phyloP scores from a whole-genome alignment of 2,888 invertebrate species.

The Thysanoteuthis rhombus region DNA sequence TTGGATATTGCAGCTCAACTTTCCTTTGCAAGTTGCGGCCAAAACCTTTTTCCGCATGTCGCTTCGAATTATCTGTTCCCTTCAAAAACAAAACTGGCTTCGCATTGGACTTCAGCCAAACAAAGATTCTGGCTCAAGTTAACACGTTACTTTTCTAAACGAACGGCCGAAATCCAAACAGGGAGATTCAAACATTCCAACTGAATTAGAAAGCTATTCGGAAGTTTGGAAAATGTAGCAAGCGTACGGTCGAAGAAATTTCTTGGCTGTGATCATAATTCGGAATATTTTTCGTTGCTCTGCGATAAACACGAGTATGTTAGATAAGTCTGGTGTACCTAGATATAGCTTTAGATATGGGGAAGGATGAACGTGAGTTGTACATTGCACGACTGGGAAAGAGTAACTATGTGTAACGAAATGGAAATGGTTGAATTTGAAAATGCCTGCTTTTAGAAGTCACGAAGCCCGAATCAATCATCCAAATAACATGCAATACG shows the following conservation, averaged over 20 bases:
- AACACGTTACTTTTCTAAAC: not conserved
- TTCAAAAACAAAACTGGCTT: not conserved
- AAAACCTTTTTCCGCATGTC: conserved; percentile 12
- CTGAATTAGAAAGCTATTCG: not conserved
- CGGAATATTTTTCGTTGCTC: not conserved
- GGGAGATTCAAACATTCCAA: not conserved
- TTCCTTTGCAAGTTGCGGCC: not conserved
- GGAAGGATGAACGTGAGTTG: no score
- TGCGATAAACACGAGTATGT: not conserved
- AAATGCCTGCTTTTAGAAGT: no score
- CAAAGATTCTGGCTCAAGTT: not conserved
- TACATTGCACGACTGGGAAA: no score
- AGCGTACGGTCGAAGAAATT: not conserved
- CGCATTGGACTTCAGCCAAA: not conserved
- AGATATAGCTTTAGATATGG: no score
- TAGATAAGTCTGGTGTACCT: no score
- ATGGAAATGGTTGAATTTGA: no score
- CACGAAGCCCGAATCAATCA: no score
- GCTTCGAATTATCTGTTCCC: not conserved
- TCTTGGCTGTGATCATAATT: not conserved
- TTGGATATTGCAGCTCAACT: not conserved
- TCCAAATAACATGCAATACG: no score
- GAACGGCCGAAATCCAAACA: not conserved
- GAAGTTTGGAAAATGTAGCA: not conserved
- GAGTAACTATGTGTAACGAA: no score